phyloP scores from a whole-genome alignment of 1,140 invertebrate genomes.

The Zaprionus taronus region DNA sequence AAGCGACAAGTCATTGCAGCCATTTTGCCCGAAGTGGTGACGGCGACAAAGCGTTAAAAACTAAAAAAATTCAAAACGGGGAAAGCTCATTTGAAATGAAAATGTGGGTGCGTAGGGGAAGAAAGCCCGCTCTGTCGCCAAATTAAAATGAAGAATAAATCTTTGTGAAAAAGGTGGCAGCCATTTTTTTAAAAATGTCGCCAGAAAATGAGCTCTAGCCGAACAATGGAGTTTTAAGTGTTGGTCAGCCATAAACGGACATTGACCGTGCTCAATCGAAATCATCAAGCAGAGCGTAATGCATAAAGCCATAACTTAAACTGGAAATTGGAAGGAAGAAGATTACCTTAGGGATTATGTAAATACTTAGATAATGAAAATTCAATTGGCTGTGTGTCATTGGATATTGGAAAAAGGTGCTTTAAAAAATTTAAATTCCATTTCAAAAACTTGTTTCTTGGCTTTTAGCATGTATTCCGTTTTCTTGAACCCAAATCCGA shows the following conservation, averaged over 20 bases:
- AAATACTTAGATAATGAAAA: not conserved
- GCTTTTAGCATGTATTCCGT: not conserved
- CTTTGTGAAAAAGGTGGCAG: constrained; percentile 60
- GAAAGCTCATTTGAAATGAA: constrained; percentile 6
- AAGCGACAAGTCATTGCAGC: constrained; percentile 72
- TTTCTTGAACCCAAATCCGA: too few relatives aligned
- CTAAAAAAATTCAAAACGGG: constrained; percentile 1
- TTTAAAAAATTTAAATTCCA: not conserved
- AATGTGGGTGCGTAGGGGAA: not conserved
- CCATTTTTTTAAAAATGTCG: constrained; percentile 28
- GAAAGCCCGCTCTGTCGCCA: not conserved
- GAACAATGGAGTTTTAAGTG: constrained; percentile 25
- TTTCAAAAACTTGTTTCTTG: not conserved
- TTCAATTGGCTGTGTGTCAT: not conserved
- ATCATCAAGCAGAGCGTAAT: constrained; percentile 1
- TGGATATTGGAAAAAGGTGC: not conserved
- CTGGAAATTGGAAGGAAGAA: constrained; percentile 12
- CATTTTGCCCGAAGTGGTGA: constrained; percentile 69
- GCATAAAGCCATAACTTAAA: not conserved
- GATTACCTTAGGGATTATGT: constrained; percentile 43
- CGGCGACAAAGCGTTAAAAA: constrained; percentile 36
- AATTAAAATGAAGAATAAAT: constrained; percentile 31
- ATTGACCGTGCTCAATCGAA: not conserved
- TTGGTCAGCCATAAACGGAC: constrained; percentile 3
- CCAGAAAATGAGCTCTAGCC: not conserved